Conservation (phyloP, 1,140 invertebrate species). For the Drosophila burlai region DNA sequence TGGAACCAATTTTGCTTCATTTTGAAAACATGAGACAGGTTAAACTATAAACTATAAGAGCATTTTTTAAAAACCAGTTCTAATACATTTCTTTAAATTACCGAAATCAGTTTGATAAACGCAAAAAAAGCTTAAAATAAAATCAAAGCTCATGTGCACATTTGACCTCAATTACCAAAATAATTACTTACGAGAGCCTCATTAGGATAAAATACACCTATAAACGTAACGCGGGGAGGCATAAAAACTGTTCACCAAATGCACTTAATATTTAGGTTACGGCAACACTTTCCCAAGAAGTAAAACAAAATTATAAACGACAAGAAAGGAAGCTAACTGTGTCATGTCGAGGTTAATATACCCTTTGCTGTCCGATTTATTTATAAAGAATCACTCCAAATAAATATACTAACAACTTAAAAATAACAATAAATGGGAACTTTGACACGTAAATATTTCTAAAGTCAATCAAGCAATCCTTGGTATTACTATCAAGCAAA, state of each 20-base stretch:
- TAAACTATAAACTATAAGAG: background rate
- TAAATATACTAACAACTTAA: no score
- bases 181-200: slow-evolving; percentile 1
- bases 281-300: background rate
- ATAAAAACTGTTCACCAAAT: slow-evolving; percentile 1
- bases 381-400: background rate
- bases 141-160: background rate
- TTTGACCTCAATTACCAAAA: slow-evolving; percentile 1
- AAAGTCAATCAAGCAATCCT: background rate
- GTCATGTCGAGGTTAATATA: background rate
- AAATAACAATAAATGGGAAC: background rate
- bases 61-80: background rate
- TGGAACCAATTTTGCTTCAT: background rate
- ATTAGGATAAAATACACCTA: background rate
- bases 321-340: background rate
- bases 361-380: background rate
- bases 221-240: background rate
- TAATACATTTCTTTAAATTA: background rate
- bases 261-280: slow-evolving; percentile 14
- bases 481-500: background rate
- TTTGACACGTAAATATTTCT: no score
- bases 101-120: background rate
- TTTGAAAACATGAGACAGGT: background rate
- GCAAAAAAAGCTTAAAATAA: background rate
- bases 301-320: background rate